These are phyloP conservation scores for Ptychobarbus kaznakovi DNA, from an alignment of 2,797 vertebrate genomes.

Conservation along the genomic window DNA sequence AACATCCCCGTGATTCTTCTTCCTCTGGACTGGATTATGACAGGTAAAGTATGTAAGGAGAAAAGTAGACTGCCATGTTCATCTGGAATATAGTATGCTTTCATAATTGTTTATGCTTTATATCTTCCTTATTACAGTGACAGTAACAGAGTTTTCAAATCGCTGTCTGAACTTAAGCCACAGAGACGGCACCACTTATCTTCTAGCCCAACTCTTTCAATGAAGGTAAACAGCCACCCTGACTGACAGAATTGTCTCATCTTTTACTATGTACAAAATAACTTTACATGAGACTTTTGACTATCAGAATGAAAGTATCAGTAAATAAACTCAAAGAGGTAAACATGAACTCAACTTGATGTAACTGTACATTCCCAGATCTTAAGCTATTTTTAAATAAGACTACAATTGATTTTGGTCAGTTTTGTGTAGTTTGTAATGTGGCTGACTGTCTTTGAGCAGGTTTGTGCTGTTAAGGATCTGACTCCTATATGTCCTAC, in stretches of 20 bases:
- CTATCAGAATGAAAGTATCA: neutral
- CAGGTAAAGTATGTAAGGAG: slow-evolving; percentile 62
- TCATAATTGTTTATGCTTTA: neutral
- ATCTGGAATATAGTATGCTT: neutral
- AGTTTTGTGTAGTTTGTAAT: slow-evolving; percentile 1
- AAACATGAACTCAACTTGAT: neutral
- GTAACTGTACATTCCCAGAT: neutral
- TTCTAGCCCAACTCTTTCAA: slow-evolving; percentile 43
- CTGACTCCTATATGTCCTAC: neutral
- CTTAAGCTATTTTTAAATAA: neutral
- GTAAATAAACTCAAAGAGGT: neutral
- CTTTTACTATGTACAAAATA: neutral
- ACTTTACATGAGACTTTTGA: neutral
- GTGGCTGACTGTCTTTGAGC: slow-evolving; percentile 2
- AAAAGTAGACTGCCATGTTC: neutral
- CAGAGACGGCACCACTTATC: slow-evolving; percentile 34
- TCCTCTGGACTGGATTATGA: slow-evolving; percentile 63
- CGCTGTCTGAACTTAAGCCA: slow-evolving; percentile 43
- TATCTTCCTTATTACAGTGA: slow-evolving; percentile 49
- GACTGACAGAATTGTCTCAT: neutral
- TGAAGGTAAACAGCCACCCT: slow-evolving; percentile 27
- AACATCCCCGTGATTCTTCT: slow-evolving; percentile 56
- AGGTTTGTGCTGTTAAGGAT: slow-evolving; percentile 15
- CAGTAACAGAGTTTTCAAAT: slow-evolving; percentile 61
- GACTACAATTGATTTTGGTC: neutral